Percentiles rank a stretch among this genome's conserved stretches.
Conservation (phyloP, 2,797 vertebrate genomes). For the Okamejei kenojei region DNA sequence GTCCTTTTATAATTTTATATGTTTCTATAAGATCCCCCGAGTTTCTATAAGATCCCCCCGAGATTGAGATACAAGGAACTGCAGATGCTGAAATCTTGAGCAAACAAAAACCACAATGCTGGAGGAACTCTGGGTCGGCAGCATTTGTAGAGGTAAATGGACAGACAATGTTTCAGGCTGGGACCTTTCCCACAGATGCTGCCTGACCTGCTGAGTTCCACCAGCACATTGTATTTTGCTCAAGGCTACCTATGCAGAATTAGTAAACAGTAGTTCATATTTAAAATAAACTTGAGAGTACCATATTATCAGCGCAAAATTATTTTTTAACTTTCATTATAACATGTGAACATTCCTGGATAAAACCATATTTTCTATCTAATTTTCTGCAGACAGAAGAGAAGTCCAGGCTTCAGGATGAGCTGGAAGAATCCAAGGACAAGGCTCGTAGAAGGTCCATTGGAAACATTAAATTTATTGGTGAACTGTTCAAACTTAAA, state of each 20-base stretch:
- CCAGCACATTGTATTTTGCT: too few species aligned
- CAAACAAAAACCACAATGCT: too few species aligned
- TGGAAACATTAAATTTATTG: slow-evolving; percentile 94
- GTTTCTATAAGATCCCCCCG: too few species aligned
- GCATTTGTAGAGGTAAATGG: too few species aligned
- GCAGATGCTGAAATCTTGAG: too few species aligned
- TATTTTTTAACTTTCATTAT: background rate
- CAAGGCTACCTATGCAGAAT: background rate
- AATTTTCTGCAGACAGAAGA: slow-evolving; percentile 67
- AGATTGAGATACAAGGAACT: too few species aligned
- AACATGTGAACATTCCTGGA: background rate
- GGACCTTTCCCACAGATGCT: too few species aligned
- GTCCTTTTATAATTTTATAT: too few species aligned
- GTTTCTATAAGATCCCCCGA: too few species aligned
- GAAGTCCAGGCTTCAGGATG: slow-evolving; percentile 77
- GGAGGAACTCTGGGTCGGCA: too few species aligned
- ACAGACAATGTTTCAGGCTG: too few species aligned
- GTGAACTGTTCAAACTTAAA: slow-evolving; percentile 94
- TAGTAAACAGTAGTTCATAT: background rate
- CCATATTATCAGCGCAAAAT: background rate
- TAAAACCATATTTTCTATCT: background rate
- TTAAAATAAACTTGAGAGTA: background rate
- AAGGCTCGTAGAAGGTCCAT: slow-evolving; percentile 88
- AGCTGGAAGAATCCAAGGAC: slow-evolving; percentile 88
- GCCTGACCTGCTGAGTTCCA: too few species aligned